These are phyloP conservation scores for Lingula anatina DNA, from an alignment of 2,888 invertebrate genomes.

Conservation along the genomic window DNA sequence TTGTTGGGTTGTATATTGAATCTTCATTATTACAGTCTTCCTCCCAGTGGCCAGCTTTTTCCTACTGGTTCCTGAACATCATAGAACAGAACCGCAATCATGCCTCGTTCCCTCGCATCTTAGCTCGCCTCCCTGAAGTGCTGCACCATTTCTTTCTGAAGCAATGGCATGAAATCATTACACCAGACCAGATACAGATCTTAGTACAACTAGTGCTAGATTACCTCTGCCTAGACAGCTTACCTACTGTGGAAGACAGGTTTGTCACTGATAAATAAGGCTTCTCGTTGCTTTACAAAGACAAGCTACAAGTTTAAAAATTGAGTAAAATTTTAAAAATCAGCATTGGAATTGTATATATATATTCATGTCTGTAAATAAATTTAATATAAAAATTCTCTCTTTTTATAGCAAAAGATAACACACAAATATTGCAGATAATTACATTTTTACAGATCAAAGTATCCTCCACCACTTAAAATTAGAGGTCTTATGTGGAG, in stretches of 20 bases:
- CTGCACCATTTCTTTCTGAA: constrained; percentile 19
- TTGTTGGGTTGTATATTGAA: not conserved
- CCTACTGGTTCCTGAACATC: constrained; percentile 23
- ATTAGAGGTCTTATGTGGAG: constrained; percentile 22
- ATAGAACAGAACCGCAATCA: constrained; percentile 20
- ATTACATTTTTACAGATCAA: constrained; percentile 10
- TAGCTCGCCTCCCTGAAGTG: constrained; percentile 17
- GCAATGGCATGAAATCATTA: constrained; percentile 22
- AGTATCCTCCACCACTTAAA: constrained; percentile 16
- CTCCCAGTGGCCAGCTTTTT: constrained; percentile 17
- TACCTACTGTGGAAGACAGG: constrained; percentile 8
- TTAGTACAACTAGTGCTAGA: constrained; percentile 12
- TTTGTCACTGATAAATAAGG: no score
- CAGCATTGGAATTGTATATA: no score
- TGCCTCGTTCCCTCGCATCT: constrained; percentile 14
- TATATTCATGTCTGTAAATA: not conserved
- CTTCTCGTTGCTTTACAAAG: no score
- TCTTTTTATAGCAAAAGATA: not conserved
- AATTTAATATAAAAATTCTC: not conserved
- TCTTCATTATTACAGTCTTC: no score
- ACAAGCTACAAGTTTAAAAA: no score
- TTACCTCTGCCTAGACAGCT: constrained; percentile 10
- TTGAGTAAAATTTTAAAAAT: no score
- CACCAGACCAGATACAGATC: constrained; percentile 10
- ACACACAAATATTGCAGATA: not conserved